Conservation (phyloP, 1,140 invertebrate species). For the Nasonia giraulti region DNA sequence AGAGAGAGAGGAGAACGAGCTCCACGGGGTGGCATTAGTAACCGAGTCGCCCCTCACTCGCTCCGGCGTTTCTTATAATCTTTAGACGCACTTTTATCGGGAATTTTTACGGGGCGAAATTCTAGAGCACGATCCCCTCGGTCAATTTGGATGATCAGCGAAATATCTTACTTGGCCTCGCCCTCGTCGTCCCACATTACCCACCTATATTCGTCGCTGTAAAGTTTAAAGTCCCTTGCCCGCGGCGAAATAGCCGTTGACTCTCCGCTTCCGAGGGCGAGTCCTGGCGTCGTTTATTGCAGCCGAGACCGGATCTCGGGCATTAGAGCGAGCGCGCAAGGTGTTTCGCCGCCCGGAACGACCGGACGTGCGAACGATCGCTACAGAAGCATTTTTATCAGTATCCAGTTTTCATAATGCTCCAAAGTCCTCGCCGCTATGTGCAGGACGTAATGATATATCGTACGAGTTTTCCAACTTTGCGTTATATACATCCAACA, state of each 20-base stretch:
- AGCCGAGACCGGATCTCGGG: not conserved
- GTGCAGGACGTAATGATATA: too few species aligned
- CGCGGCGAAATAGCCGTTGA: not conserved
- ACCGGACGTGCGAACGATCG: too few species aligned
- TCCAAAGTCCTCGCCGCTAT: too few species aligned
- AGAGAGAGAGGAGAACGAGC: not conserved
- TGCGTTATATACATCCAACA: not conserved
- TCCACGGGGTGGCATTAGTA: not conserved
- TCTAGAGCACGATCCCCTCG: not conserved
- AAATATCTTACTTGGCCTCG: too few species aligned
- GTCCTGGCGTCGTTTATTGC: not conserved
- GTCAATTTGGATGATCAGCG: too few species aligned
- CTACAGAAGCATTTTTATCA: too few species aligned
- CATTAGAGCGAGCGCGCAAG: not conserved
- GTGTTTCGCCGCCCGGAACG: not conserved
- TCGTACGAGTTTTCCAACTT: not conserved
- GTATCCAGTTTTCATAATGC: too few species aligned
- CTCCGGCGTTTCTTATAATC: not conserved
- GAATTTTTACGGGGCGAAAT: not conserved
- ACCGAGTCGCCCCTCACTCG: not conserved
- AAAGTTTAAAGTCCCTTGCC: not conserved
- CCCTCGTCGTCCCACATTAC: not conserved
- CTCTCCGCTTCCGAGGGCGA: not conserved
- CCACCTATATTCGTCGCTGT: not conserved
- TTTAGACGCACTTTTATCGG: not conserved